Base-by-base conservation (phyloP, 2,888 invertebrate genomes). In the Leptopterna dolabrata region DNA sequence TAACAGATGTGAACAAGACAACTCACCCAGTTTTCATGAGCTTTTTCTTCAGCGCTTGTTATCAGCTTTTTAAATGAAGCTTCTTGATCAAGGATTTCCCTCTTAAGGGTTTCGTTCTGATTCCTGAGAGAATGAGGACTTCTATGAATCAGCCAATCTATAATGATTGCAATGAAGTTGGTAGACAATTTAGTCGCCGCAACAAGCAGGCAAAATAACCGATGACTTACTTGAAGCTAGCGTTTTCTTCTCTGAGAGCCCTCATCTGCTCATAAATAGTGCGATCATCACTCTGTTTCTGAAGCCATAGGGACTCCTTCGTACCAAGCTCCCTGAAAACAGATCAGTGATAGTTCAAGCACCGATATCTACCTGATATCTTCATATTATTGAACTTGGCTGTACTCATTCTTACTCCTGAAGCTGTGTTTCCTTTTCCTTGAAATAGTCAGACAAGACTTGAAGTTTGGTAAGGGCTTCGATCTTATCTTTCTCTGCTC, bases 71-170 rank as follows among this genome's bases (percentile, higher is more conserved):
- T 94, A 89, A 94, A 92, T 89, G 94, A 93, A 88, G 94, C 95
- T 91, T 97, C 96, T 91, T 97, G 97, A 87, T 97, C 96, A n/a
- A 96, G 94, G 88, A 97, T 94, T 93, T 97, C 97, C 86, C 96
- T 94, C 87, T 96, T 96, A 89, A 97, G 91, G 86, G 94, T 93
- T 91, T 95, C 95, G 91, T 94, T 94, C 91, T 94, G 94, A 90
- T 94, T 94, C 89, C 94, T 95, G 90, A n/a, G 90, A 90, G 88
- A 45, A 86, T 86, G 7, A 2, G 36, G 36, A 36, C 7, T n/a
- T n/a, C n/a, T 14, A 9, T 88, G 88, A 82, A 41, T 47, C n/a
- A n/a, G n/a, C n/a, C n/a, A n/a, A n/a, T n/a, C n/a, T n/a, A n/a
- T n/a, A n/a, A n/a, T n/a, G n/a, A n/a, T n/a, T n/a, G n/a, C n/a